Percentiles rank a stretch among this genome's conserved stretches.
Evolutionary conservation across 2,888 invertebrate genomes (phyloP).

Genomic region (Leptinotarsa juncta): DNA sequence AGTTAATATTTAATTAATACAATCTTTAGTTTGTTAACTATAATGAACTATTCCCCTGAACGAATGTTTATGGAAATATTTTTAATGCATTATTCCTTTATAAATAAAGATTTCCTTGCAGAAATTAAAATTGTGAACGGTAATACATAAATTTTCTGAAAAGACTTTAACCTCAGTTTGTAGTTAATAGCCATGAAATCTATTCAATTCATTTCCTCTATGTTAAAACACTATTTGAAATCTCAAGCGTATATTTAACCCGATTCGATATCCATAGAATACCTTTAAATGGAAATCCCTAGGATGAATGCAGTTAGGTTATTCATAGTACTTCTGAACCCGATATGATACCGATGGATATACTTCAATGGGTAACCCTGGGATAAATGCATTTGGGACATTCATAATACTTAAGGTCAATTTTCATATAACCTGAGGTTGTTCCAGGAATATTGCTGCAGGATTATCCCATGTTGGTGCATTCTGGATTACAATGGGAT

Average conservation of each 20-base stretch:
- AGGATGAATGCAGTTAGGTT: background rate
- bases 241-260: background rate
- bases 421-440: background rate
- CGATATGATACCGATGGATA: background rate
- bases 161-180: background rate
- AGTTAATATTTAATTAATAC: background rate
- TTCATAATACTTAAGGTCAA: background rate
- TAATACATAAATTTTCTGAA: background rate
- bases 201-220: background rate
- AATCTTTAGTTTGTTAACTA: background rate
- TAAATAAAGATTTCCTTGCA: background rate
- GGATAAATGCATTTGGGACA: slow-evolving; percentile 11
- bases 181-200: background rate
- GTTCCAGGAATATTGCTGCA: no score
- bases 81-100: background rate
- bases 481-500: no score
- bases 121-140: background rate
- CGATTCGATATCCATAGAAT: background rate
- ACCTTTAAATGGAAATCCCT: background rate
- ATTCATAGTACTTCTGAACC: background rate
- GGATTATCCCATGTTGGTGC: no score
- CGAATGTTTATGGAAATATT: background rate
- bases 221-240: background rate
- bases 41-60: background rate
- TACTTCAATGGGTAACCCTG: background rate